phyloP scores from a whole-genome alignment of 2,888 invertebrate genomes.

The Synanthedon myopaeformis region DNA sequence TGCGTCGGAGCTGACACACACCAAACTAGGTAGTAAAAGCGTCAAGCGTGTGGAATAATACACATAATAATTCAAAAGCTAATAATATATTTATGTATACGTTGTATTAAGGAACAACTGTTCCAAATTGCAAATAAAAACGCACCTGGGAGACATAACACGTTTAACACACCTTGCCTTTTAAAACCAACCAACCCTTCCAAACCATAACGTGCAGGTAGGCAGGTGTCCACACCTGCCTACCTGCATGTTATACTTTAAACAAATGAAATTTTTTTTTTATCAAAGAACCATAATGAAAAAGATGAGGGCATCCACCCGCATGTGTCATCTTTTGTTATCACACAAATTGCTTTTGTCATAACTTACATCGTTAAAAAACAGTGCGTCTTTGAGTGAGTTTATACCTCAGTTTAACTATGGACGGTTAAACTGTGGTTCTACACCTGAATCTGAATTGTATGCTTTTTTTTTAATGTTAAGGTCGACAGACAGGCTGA shows the following conservation, averaged over 20 bases:
- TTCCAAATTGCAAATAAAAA: not conserved
- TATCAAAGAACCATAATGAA: not conserved
- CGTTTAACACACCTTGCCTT: not conserved
- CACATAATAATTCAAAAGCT: no score
- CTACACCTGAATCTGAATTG: no score
- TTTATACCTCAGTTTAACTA: no score
- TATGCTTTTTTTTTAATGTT: no score
- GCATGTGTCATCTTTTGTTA: slow-evolving; percentile 5
- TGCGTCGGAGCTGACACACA: no score
- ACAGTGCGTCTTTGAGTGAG: not conserved
- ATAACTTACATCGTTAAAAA: not conserved
- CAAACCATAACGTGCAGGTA: no score
- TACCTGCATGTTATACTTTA: slow-evolving; percentile 20
- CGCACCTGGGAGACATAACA: not conserved
- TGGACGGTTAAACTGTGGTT: no score
- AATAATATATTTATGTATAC: no score
- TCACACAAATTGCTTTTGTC: slow-evolving; percentile 22
- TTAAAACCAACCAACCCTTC: not conserved
- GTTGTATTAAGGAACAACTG: not conserved
- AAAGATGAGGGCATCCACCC: slow-evolving; percentile 3
- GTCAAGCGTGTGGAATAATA: no score
- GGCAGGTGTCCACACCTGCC: slow-evolving; percentile 31
- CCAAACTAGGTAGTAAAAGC: no score
- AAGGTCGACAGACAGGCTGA: no score
- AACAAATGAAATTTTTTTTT: slow-evolving; percentile 1